These are phyloP conservation scores for Bombus superbus DNA, from an alignment of 1,140 invertebrate species.

Conservation along the genomic window DNA sequence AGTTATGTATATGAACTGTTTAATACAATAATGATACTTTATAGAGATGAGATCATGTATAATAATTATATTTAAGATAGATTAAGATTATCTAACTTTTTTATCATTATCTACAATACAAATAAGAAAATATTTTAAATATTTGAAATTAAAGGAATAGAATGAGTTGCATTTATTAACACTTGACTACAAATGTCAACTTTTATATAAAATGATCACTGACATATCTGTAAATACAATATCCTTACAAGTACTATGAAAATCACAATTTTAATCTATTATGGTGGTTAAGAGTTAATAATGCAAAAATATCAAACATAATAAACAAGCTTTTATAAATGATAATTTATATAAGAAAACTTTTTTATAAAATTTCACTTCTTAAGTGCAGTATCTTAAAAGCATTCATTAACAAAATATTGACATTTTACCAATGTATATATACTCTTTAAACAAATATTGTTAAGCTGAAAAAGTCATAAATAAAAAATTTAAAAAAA, in stretches of 20 bases:
- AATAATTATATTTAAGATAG: conserved; percentile 33
- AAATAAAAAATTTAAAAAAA: conserved; percentile 19
- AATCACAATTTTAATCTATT: conserved; percentile 35
- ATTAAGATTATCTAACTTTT: conserved; percentile 39
- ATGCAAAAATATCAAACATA: conserved; percentile 27
- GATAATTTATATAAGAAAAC: conserved; percentile 55
- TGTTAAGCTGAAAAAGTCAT: conserved; percentile 8
- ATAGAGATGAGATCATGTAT: conserved; percentile 19
- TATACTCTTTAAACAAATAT: conserved; percentile 11
- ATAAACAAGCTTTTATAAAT: conserved; percentile 49
- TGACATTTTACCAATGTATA: conserved; percentile 23
- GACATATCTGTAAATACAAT: conserved; percentile 51
- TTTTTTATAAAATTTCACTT: conserved; percentile 53
- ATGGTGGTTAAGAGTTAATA: conserved; percentile 40
- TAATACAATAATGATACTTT: conserved; percentile 30
- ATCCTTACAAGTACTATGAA: conserved; percentile 22
- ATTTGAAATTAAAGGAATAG: neutral
- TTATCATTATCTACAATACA: conserved; percentile 28
- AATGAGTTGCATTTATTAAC: conserved; percentile 44
- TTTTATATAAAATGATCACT: conserved; percentile 39
- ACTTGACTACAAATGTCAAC: conserved; percentile 17
- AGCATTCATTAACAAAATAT: conserved; percentile 29
- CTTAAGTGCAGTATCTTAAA: conserved; percentile 21
- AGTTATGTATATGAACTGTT: neutral
- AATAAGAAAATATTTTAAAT: conserved; percentile 35